These are phyloP conservation scores for Electrophaes corylata DNA, from an alignment of 2,888 invertebrate genomes.

Conservation along the genomic window DNA sequence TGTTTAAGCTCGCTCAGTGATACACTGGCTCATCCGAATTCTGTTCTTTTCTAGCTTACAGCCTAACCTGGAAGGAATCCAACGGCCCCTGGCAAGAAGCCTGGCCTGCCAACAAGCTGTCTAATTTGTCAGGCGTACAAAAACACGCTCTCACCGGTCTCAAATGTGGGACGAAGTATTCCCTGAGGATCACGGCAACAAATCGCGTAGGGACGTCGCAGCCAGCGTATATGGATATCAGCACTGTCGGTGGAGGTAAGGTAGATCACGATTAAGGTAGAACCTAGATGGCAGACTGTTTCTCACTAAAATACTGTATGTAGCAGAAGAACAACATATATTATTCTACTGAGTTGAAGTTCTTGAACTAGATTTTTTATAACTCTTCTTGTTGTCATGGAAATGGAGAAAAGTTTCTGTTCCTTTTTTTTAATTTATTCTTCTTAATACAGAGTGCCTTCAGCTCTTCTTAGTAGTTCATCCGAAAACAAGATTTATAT, in stretches of 20 bases:
- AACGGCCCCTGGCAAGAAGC: conserved; percentile 84
- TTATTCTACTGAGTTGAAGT: no score
- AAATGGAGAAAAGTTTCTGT: no score
- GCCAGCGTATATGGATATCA: conserved; percentile 85
- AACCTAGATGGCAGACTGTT: background rate
- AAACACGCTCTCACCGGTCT: conserved; percentile 88
- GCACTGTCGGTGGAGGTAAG: conserved; percentile 85
- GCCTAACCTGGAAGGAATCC: conserved; percentile 78
- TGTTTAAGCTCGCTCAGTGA: background rate
- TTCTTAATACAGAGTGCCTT: no score
- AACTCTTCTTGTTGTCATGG: no score
- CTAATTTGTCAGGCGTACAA: conserved; percentile 79
- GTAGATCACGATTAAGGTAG: conserved; percentile 4
- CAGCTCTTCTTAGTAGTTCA: no score
- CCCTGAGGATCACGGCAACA: conserved; percentile 91
- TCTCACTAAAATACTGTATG: background rate
- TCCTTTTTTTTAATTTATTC: no score
- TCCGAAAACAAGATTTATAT: no score
- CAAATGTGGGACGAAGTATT: conserved; percentile 93
- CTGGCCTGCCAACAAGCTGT: conserved; percentile 84
- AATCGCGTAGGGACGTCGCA: conserved; percentile 93
- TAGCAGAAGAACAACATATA: no score
- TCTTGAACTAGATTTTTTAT: no score
- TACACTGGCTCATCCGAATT: background rate
- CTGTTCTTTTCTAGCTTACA: conserved; percentile 64